Base-by-base conservation (phyloP, 2,888 invertebrate genomes). In the Coenonympha glycerion region DNA sequence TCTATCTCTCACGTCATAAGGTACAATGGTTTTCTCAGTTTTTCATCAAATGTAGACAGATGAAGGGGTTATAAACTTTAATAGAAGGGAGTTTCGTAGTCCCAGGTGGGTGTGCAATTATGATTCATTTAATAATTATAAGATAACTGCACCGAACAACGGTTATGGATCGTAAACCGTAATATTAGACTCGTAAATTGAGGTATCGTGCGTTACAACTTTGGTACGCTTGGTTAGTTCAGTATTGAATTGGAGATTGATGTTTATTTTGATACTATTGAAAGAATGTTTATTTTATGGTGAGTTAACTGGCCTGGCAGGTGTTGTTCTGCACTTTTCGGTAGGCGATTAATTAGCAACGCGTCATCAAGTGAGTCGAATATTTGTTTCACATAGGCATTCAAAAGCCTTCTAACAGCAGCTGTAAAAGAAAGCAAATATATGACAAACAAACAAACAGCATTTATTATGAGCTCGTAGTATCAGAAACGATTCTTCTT, bases 31-130 rank as follows among this genome's bases (percentile, higher is more conserved):
- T 15, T 1, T 1, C 6, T 6, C n/a, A 30, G 6, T 3, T 3
- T 3, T 28, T n/a, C 18, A 18, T 41, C 28, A 40, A 11, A 11
- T 24, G 16, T 0, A 24, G 16, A 45, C 26, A 24, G 45, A 34
- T 18, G 26, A 16, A 8, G 16, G 24, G 45, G 31, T 11, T 15
- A 2, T 24, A 22, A 39, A 39, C 36, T 45, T 18, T 34, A 47
- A 55, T 61, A 42, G 50, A 47, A 13, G 26, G 8, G 15, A 39
- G 28, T 21, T 9, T 15, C 24, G 37, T 21, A 47, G 28, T 36
- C 34, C 53, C 55, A 50, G 53, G 53, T 55, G 49, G 37, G 39
- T 11, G 52, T 48, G 40, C 47, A 46, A 42, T 56, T 53, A 53
- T 48, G 46, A 44, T 54, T 36, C 40, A 40, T 54, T 51, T 28